Conservation (phyloP, 2,888 invertebrate species). For the Lamellibrachia columna region DNA sequence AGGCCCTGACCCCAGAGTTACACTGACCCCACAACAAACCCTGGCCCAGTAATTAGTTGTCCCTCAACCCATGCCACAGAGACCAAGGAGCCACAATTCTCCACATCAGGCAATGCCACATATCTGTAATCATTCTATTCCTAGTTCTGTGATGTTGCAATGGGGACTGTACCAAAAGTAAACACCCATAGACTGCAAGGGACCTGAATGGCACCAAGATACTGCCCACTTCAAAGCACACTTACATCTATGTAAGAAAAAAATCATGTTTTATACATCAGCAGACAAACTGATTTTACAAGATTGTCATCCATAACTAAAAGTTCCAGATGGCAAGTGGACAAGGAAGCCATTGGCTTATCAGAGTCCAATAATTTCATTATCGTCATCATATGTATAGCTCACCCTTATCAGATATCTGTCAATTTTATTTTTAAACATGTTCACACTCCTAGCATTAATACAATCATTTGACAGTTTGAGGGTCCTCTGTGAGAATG, state of each 20-base stretch:
- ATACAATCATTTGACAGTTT: too few relatives aligned
- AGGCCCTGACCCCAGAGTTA: neutral
- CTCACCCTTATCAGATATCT: too few relatives aligned
- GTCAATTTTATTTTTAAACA: too few relatives aligned
- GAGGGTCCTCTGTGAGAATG: too few relatives aligned
- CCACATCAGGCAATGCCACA: neutral
- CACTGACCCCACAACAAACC: neutral
- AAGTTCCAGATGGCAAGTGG: too few relatives aligned
- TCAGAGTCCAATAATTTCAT: too few relatives aligned
- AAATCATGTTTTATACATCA: too few relatives aligned
- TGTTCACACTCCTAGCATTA: too few relatives aligned
- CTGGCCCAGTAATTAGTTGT: conserved; percentile 9
- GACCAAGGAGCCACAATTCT: neutral
- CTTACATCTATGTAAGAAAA: neutral
- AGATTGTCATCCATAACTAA: too few relatives aligned
- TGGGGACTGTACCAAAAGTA: neutral
- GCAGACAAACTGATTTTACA: too few relatives aligned
- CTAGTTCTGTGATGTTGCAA: conserved; percentile 4
- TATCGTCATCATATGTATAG: too few relatives aligned
- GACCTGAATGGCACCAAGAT: neutral
- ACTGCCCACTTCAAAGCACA: neutral
- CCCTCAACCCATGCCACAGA: neutral
- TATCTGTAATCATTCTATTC: neutral
- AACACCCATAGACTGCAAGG: neutral
- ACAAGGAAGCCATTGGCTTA: too few relatives aligned